These are phyloP conservation scores for Amphilophus citrinellus DNA, from an alignment of 2,113 vertebrate genomes.

Conservation along the genomic window DNA sequence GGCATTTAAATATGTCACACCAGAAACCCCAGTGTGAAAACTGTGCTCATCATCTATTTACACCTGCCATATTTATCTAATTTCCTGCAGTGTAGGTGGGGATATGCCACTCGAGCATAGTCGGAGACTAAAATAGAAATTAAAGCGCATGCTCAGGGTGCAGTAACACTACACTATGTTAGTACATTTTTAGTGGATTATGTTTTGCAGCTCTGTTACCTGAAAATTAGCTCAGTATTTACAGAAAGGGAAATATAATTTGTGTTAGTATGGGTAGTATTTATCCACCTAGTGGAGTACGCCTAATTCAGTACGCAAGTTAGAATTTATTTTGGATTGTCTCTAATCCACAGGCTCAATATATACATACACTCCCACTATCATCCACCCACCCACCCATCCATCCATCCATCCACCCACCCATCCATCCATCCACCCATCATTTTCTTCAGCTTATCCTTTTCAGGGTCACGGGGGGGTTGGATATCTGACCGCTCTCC, in stretches of 20 bases:
- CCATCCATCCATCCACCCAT: too few relatives aligned
- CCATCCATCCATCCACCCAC: too few relatives aligned
- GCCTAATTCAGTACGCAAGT: background rate
- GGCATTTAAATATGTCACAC: background rate
- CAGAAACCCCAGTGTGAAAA: background rate
- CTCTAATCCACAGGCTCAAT: background rate
- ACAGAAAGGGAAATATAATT: background rate
- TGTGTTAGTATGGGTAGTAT: background rate
- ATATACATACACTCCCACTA: background rate
- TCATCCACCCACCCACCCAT: too few relatives aligned
- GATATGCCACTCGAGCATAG: background rate
- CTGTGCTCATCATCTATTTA: background rate
- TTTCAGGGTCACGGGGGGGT: too few relatives aligned
- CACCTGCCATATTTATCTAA: background rate
- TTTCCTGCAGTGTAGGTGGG: slow-evolving; percentile 21
- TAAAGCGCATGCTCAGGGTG: background rate
- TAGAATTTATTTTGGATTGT: background rate
- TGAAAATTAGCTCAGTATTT: background rate
- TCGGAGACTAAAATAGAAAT: background rate
- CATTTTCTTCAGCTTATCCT: too few relatives aligned
- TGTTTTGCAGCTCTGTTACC: background rate
- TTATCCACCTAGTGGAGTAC: background rate
- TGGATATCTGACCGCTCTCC: too few relatives aligned
- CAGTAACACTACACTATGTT: background rate
- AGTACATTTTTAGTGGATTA: background rate